A percentile compares a stretch with the other conserved stretches of the same genome.
Evolutionary conservation across 2,888 invertebrate species (phyloP).

Genomic region (Cataglyphis cursor): DNA sequence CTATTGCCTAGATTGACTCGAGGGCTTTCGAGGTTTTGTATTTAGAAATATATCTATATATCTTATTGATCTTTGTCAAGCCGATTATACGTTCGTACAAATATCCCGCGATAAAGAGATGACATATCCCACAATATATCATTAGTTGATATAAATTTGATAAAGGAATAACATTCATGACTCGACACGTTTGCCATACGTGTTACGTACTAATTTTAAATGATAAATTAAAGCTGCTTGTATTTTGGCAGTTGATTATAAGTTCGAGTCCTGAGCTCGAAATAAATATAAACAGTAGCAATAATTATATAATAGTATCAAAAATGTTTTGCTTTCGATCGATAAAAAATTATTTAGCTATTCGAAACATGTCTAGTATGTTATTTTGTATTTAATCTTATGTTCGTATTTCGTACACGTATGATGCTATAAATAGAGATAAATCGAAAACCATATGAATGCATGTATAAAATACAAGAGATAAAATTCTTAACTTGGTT

Average conservation of each 20-base stretch:
- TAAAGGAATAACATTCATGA: not conserved
- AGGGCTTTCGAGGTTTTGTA: conserved; percentile 4
- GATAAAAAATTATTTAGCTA: not conserved
- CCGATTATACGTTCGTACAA: not conserved
- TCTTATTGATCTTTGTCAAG: conserved; percentile 10
- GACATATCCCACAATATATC: not conserved
- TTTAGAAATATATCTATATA: conserved; percentile 16
- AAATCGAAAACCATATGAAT: not conserved
- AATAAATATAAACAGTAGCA: not conserved
- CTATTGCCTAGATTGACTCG: conserved; percentile 29
- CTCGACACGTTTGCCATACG: not conserved
- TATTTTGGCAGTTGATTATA: not conserved
- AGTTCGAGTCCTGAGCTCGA: not conserved
- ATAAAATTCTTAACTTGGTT: not conserved
- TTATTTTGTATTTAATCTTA: not conserved
- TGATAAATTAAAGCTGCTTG: not conserved
- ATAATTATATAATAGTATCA: not conserved
- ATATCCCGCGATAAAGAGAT: not conserved
- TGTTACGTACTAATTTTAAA: not conserved
- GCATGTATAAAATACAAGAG: not conserved
- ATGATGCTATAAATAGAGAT: not conserved
- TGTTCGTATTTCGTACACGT: not conserved
- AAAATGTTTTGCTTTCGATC: not conserved
- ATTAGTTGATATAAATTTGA: not conserved
- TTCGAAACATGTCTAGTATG: not conserved